Base-by-base conservation (phyloP, 2,888 invertebrate species). In the Caenorhabditis japonica region DNA sequence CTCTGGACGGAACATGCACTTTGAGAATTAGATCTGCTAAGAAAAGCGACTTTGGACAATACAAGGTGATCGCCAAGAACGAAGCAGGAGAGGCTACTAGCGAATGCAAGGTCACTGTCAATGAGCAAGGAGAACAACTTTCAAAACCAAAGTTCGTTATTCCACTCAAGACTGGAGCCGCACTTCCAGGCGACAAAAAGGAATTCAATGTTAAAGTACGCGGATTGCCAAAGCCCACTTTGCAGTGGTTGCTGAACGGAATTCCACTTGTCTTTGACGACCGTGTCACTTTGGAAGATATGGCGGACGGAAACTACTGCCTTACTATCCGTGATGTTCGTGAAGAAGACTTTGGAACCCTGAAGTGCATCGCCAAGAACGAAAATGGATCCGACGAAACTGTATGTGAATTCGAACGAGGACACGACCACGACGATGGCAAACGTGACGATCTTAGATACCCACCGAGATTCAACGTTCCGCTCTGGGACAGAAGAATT, bases 401-500 rank as follows among this genome's bases (percentile, higher is more conserved):
- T 46, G 69, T 74, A 21, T 81, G 82, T 23, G 73, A 77, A 34
- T 84, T 86, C 69, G 72, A 61, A 38, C 46, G 72, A 41, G 74
- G 61, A 44, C 8, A 33, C 7, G 73, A 73, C 10, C 69, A 56
- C 15, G 64, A 30, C 0, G 72, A 34, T 15, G 55, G 81, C 44
- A 61, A 75, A 15, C 66, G 75, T 44, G 84, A 77, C 23, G 83
- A 83, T 44, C 84, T 85, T 19, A 75, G 83, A 10, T 87, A 84
- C 62, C 79, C 94, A 19, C 95, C 95, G 0, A 93, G 92, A 88
- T 93, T 95, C 82, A 93, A 91, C 85, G 92, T 91, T 84, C 94
- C 93, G 88, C 90, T 95, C 55, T 89, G 90, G 70, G 92, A 94
- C 87, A 90, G 87, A 34, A 71, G 77, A 30, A 80, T 80, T 30